Evolutionary conservation across 1,140 invertebrate genomes (phyloP).

Genomic region (Frieseomelitta varia): DNA sequence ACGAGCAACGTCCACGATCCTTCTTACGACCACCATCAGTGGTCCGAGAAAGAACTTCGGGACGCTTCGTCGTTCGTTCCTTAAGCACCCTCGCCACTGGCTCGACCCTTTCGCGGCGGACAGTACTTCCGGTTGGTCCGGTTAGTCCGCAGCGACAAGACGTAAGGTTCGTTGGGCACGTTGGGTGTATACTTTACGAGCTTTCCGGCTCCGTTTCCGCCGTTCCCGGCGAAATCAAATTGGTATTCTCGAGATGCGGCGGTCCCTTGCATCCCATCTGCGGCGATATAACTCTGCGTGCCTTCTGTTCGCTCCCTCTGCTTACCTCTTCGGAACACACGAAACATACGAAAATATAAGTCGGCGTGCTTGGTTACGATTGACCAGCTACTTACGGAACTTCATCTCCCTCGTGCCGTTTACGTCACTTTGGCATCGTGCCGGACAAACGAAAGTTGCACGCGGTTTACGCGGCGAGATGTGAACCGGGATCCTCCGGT

Average conservation of each 20-base stretch:
- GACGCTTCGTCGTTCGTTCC: neutral
- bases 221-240: conserved; percentile 71
- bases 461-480: neutral
- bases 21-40: neutral
- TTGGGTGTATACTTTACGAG: conserved; percentile 66
- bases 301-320: conserved; percentile 44
- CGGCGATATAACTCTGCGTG: conserved; percentile 77
- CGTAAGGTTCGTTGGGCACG: conserved; percentile 56
- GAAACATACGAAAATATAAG: conserved; percentile 22
- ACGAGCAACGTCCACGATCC: neutral
- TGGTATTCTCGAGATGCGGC: conserved; percentile 74
- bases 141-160: neutral
- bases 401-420: conserved; percentile 69
- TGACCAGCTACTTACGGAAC: conserved; percentile 69
- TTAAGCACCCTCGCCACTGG: conserved; percentile 6
- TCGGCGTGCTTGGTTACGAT: neutral
- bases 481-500: neutral
- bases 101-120: neutral
- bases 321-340: conserved; percentile 16
- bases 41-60: neutral
- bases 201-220: conserved; percentile 48
- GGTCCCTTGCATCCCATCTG: conserved; percentile 74
- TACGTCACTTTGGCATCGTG: neutral
- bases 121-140: neutral
- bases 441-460: neutral